phyloP scores from a whole-genome alignment of 2,113 vertebrate species.

The Propithecus coquereli region DNA sequence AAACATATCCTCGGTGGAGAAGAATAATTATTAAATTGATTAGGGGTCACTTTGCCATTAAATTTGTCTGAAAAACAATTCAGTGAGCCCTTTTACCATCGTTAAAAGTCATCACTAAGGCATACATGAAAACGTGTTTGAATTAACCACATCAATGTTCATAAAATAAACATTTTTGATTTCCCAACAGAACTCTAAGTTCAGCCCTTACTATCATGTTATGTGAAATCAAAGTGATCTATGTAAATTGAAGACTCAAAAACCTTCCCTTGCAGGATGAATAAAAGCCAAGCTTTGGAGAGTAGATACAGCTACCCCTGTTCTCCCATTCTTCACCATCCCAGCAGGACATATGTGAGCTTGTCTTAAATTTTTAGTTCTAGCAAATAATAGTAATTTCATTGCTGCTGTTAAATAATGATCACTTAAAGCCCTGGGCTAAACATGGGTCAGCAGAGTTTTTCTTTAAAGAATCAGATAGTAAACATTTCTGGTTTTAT shows the following conservation, averaged over 20 bases:
- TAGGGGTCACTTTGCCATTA: not conserved
- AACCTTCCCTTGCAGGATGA: not conserved
- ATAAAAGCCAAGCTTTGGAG: not conserved
- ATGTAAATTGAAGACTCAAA: conserved; percentile 6
- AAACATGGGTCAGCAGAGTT: not conserved
- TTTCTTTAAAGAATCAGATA: not conserved
- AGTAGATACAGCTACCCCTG: not conserved
- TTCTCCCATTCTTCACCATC: not conserved
- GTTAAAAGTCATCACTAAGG: not conserved
- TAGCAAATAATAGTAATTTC: not conserved
- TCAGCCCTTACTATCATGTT: not conserved
- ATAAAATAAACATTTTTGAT: conserved; percentile 41
- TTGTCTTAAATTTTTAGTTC: not conserved
- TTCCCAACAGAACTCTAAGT: conserved; percentile 21
- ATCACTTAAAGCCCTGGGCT: not conserved
- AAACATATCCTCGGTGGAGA: not conserved
- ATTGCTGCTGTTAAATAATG: not conserved
- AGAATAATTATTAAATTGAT: not conserved
- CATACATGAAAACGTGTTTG: not conserved
- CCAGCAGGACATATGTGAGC: not conserved
- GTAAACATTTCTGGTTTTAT: not conserved
- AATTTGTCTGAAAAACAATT: not conserved
- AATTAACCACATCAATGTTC: not conserved
- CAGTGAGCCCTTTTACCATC: not conserved
- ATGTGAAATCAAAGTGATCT: conserved; percentile 12